Percentiles rank a stretch among this genome's conserved stretches.
These are phyloP conservation scores for Piprites chloris DNA, from an alignment of 2,113 vertebrate genomes.

Conservation along the genomic window DNA sequence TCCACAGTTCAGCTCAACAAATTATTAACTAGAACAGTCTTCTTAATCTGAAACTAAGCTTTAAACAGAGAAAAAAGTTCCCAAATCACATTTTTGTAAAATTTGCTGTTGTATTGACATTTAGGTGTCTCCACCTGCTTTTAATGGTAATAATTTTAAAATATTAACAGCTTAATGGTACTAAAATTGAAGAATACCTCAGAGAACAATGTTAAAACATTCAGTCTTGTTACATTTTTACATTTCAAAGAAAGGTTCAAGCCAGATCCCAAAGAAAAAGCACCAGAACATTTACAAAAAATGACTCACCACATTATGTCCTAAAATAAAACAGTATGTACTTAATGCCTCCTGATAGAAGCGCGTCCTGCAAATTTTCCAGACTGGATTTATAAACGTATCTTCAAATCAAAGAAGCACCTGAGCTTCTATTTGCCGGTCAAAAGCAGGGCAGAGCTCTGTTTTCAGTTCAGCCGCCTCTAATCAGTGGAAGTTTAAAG, in stretches of 20 bases:
- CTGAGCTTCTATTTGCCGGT: not conserved
- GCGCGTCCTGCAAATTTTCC: not conserved
- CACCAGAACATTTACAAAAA: not conserved
- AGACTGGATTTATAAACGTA: not conserved
- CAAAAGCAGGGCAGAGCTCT: not conserved
- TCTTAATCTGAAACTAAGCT: not conserved
- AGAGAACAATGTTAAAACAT: not conserved
- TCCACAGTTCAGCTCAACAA: not conserved
- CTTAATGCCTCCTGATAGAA: not conserved
- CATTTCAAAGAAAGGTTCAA: not conserved
- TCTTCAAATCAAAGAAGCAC: not conserved
- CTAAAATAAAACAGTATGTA: not conserved
- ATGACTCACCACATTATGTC: not conserved
- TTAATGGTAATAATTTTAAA: not conserved
- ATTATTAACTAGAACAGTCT: not conserved
- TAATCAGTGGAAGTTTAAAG: slow-evolving; percentile 38
- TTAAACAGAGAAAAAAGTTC: not conserved
- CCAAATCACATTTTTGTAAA: not conserved
- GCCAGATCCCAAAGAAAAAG: not conserved
- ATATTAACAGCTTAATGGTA: not conserved
- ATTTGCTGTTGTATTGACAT: not conserved
- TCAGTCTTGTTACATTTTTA: not conserved
- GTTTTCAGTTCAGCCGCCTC: slow-evolving; percentile 20
- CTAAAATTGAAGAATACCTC: not conserved
- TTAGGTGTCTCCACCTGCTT: not conserved